Evolutionary conservation across 2,797 vertebrate genomes (phyloP).

Genomic region (Tachyglossus aculeatus): DNA sequence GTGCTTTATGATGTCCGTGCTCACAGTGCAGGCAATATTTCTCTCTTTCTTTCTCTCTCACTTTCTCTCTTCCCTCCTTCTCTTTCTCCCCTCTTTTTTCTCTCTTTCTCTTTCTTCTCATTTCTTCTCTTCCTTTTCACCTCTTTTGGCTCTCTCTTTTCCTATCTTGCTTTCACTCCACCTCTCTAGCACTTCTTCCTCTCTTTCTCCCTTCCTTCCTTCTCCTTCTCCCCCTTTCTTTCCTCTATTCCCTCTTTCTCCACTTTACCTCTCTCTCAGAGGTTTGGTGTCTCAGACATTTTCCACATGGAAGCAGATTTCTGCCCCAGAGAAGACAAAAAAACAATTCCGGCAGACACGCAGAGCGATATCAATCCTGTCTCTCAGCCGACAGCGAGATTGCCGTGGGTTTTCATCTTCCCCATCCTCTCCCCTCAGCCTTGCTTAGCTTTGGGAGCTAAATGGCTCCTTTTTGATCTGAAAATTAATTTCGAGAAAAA

Average conservation of each 20-base stretch:
- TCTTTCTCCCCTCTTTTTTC: neutral
- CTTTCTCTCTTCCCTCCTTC: neutral
- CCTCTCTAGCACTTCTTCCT: too few relatives aligned
- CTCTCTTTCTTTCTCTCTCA: constrained; percentile 2
- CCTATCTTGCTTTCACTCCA: too few relatives aligned
- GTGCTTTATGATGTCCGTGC: constrained; percentile 21
- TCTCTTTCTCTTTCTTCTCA: too few relatives aligned
- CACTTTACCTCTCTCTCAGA: too few relatives aligned
- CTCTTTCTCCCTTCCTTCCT: too few relatives aligned
- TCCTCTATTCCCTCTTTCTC: too few relatives aligned
- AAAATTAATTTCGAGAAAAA: constrained; percentile 67
- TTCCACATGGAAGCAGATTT: constrained; percentile 38
- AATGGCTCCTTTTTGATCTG: constrained; percentile 60
- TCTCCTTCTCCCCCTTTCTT: too few relatives aligned
- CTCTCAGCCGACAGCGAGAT: neutral
- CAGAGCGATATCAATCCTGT: constrained; percentile 29
- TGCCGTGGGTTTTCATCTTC: neutral
- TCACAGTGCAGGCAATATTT: neutral
- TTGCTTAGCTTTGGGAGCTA: constrained; percentile 41
- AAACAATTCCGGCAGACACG: constrained; percentile 7
- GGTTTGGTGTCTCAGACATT: too few relatives aligned
- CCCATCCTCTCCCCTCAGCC: constrained; percentile 8
- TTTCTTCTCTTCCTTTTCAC: too few relatives aligned
- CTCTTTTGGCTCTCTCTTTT: too few relatives aligned
- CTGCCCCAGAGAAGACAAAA: neutral